Evolutionary conservation across 37 sponge, comb jelly and placozoan genomes (phyloP).

Genomic region (Spongilla lacustris): DNA sequence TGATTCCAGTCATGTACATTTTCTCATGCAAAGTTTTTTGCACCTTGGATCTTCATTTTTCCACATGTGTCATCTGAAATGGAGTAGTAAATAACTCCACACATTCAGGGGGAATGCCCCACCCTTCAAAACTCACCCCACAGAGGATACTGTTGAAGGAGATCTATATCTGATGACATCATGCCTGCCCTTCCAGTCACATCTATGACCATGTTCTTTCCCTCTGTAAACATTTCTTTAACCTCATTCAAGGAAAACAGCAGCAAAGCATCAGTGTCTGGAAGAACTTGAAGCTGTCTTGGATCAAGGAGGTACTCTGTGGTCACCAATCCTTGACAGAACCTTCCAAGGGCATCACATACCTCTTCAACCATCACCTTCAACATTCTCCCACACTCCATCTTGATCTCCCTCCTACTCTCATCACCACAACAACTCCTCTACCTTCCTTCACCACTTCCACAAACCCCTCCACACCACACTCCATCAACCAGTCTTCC

Average conservation of each 20-base stretch:
- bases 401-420: conserved; percentile 1
- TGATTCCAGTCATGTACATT: no score
- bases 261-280: neutral
- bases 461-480: conserved; percentile 37
- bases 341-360: conserved; percentile 15
- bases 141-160: neutral
- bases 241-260: conserved; percentile 18
- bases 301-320: conserved; percentile 19
- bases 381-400: conserved; percentile 26
- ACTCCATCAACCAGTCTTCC: conserved; percentile 49
- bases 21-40: no score
- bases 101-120: neutral
- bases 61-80: no score
- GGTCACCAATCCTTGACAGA: neutral
- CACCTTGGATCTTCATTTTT: no score
- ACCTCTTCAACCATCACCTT: conserved; percentile 13
- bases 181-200: neutral
- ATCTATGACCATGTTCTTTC: neutral
- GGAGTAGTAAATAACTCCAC: neutral
- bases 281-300: neutral
- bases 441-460: conserved; percentile 24
- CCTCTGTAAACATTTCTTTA: conserved; percentile 10
- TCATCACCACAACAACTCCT: conserved; percentile 31
- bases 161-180: neutral
- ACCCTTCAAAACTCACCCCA: neutral